A percentile compares a stretch with the other conserved stretches of the same genome.
Conservation (phyloP, 1,140 invertebrate species). For the Globodera ellingtonae region DNA sequence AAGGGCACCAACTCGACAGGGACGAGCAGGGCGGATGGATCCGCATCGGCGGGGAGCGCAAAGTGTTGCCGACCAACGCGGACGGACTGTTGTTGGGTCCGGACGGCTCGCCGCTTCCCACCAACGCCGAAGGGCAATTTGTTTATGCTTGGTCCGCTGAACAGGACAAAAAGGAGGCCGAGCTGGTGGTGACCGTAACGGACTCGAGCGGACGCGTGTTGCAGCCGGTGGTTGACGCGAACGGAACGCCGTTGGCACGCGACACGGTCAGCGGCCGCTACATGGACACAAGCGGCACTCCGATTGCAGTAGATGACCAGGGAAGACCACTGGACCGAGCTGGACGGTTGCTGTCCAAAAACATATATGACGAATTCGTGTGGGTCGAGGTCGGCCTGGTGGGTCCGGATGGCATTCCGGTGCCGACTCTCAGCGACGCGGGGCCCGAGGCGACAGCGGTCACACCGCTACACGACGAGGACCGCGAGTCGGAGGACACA, state of each 20-base stretch:
- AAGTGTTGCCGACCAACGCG: constrained; percentile 40
- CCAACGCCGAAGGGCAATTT: constrained; percentile 42
- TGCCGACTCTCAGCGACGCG: constrained; percentile 40
- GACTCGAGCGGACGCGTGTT: constrained; percentile 46
- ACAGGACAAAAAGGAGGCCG: not conserved
- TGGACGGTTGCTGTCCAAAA: constrained; percentile 39
- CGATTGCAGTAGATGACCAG: constrained; percentile 44
- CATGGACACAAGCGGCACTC: constrained; percentile 35
- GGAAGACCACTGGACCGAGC: constrained; percentile 37
- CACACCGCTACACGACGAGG: not conserved
- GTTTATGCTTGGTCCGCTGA: constrained; percentile 25
- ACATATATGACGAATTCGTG: constrained; percentile 43
- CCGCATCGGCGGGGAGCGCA: constrained; percentile 20
- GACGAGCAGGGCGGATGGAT: constrained; percentile 28
- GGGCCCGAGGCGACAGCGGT: not conserved
- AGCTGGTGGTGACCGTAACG: constrained; percentile 38
- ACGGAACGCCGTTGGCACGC: constrained; percentile 34
- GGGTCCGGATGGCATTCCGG: constrained; percentile 36
- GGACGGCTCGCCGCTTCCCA: constrained; percentile 55
- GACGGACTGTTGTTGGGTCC: constrained; percentile 46
- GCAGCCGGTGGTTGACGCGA: constrained; percentile 38
- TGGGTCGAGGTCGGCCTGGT: constrained; percentile 21
- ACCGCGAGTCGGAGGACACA: not conserved
- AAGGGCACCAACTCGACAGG: constrained; percentile 29
- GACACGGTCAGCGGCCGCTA: constrained; percentile 22